Percentiles rank a stretch among this genome's conserved stretches.
Evolutionary conservation across 92 coral and sea anemone species (phyloP).

Genomic region (Porites divaricata): DNA sequence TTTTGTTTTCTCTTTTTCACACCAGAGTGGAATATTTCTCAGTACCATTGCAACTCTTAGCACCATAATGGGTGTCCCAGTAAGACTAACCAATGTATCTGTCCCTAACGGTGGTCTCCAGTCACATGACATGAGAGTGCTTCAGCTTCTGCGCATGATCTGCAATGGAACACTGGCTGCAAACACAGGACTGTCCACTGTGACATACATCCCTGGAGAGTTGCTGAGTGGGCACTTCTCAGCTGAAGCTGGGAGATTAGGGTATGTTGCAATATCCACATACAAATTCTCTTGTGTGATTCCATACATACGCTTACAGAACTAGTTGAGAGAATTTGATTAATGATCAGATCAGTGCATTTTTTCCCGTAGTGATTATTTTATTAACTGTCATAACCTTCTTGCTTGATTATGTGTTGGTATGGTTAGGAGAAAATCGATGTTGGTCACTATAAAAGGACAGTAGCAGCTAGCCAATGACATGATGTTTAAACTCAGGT

Average conservation of each 20-base stretch:
- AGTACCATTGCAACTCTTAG: slow-evolving; percentile 72
- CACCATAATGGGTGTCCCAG: slow-evolving; percentile 73
- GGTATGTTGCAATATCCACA: slow-evolving; percentile 57
- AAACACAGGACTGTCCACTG: slow-evolving; percentile 82
- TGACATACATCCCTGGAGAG: slow-evolving; percentile 89
- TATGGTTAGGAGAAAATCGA: no score
- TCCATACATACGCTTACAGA: no score
- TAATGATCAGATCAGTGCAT: no score
- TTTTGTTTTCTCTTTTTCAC: neutral
- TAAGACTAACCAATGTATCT: slow-evolving; percentile 72
- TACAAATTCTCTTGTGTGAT: no score
- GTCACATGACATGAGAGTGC: slow-evolving; percentile 86
- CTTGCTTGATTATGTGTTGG: no score
- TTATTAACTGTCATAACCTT: no score
- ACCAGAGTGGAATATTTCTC: slow-evolving; percentile 64
- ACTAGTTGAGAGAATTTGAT: no score
- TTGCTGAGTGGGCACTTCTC: slow-evolving; percentile 82
- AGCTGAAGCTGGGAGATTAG: slow-evolving; percentile 87
- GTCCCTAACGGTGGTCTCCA: slow-evolving; percentile 76
- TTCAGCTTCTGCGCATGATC: slow-evolving; percentile 85
- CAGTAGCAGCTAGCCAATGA: no score
- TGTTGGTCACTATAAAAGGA: no score
- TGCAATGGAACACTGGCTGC: slow-evolving; percentile 96
- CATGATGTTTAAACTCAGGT: no score
- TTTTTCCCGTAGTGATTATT: no score